Evolutionary conservation across 64 coral and sea anemone genomes (phyloP).

Genomic region (Trachythela sp.): DNA sequence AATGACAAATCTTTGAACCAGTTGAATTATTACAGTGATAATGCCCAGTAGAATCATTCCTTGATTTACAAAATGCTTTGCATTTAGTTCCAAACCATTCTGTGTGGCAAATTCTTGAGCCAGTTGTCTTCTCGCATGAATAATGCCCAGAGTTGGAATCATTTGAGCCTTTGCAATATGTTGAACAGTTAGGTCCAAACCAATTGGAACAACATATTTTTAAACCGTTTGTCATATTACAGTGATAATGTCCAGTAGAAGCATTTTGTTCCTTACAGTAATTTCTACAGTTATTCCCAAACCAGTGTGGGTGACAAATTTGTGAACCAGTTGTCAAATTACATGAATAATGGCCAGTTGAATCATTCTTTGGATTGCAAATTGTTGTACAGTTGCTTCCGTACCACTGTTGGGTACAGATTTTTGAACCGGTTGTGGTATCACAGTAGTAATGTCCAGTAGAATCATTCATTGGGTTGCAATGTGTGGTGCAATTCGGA

Average conservation of each 20-base stretch:
- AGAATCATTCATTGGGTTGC: neutral
- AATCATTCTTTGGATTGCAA: conserved; percentile 35
- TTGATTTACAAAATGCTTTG: neutral
- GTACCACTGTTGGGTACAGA: conserved; percentile 35
- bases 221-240: neutral
- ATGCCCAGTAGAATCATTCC: neutral
- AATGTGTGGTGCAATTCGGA: conserved; percentile 21
- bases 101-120: neutral
- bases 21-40: neutral
- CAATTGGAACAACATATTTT: neutral
- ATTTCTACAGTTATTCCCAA: no score
- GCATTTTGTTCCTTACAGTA: no score
- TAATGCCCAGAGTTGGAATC: neutral
- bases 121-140: conserved; percentile 21
- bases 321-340: neutral
- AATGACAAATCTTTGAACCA: neutral
- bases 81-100: neutral
- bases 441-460: conserved; percentile 33
- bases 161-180: neutral
- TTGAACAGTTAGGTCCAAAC: neutral
- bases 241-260: no score
- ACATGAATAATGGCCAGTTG: neutral
- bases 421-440: conserved; percentile 34
- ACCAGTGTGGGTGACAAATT: neutral
- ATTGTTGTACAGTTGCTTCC: conserved; percentile 23